Conservation (phyloP, 2,797 vertebrate species). For the Myotis daubentonii region DNA sequence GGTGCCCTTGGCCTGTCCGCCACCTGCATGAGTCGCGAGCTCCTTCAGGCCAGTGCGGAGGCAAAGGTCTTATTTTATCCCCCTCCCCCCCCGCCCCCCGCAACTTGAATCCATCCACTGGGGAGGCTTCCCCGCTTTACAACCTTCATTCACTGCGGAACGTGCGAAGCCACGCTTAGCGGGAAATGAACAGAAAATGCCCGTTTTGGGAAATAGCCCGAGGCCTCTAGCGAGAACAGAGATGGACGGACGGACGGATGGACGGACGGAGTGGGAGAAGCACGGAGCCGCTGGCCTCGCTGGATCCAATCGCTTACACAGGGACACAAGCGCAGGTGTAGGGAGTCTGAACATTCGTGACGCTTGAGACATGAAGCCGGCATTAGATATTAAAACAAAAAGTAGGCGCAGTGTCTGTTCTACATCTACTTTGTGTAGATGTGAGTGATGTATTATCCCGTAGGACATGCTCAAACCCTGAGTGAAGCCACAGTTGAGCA, state of each 20-base stretch:
- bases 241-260: too few relatives aligned
- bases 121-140: background rate
- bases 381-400: background rate
- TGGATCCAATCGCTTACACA: background rate
- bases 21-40: background rate
- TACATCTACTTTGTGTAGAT: background rate
- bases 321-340: background rate
- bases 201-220: background rate
- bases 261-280: background rate
- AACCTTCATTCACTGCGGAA: background rate
- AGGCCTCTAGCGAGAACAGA: conserved; percentile 3
- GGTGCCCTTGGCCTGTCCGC: background rate
- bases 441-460: background rate
- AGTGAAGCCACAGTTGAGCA: background rate
- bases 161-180: background rate
- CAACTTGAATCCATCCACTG: background rate
- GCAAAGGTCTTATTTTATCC: background rate
- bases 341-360: background rate
- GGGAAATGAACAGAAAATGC: background rate
- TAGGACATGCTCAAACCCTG: background rate
- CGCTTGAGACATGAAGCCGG: conserved; percentile 14
- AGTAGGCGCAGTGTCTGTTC: background rate
- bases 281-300: background rate
- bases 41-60: background rate
- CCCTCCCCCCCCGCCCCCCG: background rate